A percentile compares a stretch with the other conserved stretches of the same genome.
These are phyloP conservation scores for Cyanoderma ruficeps DNA, from an alignment of 2,113 vertebrate species.

Conservation along the genomic window DNA sequence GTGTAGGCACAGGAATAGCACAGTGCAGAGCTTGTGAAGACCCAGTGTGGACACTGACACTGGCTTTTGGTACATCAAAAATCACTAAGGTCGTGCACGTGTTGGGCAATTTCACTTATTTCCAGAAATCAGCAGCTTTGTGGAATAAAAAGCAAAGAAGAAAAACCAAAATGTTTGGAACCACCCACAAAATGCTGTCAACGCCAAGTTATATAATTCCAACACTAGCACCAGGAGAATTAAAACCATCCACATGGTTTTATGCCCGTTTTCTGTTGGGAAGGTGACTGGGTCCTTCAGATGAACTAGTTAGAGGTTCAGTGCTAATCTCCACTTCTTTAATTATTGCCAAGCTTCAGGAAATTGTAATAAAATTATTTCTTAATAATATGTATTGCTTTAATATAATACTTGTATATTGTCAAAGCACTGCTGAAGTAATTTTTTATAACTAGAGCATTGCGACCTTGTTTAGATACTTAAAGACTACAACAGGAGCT, in stretches of 20 bases:
- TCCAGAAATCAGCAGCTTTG: neutral
- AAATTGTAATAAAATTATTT: neutral
- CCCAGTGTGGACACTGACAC: neutral
- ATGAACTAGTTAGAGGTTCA: neutral
- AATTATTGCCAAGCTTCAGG: neutral
- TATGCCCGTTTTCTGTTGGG: neutral
- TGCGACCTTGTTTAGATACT: neutral
- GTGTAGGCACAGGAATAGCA: neutral
- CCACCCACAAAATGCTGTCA: neutral
- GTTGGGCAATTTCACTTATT: neutral
- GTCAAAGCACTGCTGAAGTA: neutral
- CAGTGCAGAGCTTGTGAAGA: rapidly evolving
- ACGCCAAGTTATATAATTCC: neutral
- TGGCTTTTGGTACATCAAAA: neutral
- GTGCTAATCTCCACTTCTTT: neutral
- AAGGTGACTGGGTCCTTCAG: neutral
- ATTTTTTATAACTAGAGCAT: neutral
- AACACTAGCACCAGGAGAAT: neutral
- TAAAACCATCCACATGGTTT: neutral
- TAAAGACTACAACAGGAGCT: neutral
- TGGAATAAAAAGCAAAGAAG: neutral
- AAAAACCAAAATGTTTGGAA: neutral
- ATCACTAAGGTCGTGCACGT: neutral
- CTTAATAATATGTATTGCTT: neutral
- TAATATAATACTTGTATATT: neutral